These are phyloP conservation scores for Microcebus lehilahytsara DNA, from an alignment of 2,113 vertebrate genomes.

Conservation along the genomic window DNA sequence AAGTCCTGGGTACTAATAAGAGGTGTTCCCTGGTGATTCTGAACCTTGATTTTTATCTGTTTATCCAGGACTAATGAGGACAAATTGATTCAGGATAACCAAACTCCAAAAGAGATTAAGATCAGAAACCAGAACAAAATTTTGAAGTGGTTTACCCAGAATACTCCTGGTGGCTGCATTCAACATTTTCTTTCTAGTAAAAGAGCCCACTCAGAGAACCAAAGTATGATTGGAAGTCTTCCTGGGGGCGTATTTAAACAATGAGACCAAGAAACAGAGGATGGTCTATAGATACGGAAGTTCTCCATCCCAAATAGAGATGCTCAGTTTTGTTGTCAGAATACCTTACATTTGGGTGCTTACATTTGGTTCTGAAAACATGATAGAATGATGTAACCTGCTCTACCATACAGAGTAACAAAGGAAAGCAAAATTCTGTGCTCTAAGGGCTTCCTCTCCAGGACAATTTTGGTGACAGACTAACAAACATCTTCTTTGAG, in stretches of 20 bases:
- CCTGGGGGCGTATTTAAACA: background rate
- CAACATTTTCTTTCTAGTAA: background rate
- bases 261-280: background rate
- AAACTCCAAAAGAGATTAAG: background rate
- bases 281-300: background rate
- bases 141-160: background rate
- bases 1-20: constrained; percentile 11
- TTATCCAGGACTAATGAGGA: background rate
- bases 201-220: background rate
- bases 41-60: constrained; percentile 38
- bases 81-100: background rate
- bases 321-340: background rate
- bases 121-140: background rate
- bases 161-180: background rate
- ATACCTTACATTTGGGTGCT: background rate
- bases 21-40: background rate
- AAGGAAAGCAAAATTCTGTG: background rate
- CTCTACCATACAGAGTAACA: background rate
- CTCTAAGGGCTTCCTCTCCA: background rate
- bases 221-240: background rate
- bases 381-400: background rate
- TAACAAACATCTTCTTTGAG: background rate
- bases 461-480: background rate
- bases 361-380: background rate
- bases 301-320: background rate